Base-by-base conservation (phyloP, 1,140 invertebrate genomes). In the Diorhabda carinulata region DNA sequence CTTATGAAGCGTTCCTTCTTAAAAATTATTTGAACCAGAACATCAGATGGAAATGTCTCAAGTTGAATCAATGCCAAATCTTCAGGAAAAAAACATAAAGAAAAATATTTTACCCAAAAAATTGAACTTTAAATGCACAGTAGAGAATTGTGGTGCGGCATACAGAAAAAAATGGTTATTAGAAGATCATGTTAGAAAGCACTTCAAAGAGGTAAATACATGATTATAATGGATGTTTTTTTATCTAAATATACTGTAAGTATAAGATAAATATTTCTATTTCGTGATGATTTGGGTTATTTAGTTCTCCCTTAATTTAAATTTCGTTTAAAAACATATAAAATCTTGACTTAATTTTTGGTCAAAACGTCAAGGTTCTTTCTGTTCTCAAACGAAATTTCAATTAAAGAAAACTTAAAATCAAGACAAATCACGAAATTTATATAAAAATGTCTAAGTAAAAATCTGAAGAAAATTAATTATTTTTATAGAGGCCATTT, bases 141-240 rank as follows among this genome's bases (percentile, higher is more conserved):
- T 78, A 62, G 68, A 74, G 63, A 80, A 79, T 4, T 85, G 84
- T 68, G 75, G 64, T 42, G 78, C 80, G 10, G 72, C 76, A 57
- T 85, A 83, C 72, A 78, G 80, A 70, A 81, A 83, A 74, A 82
- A 82, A 3, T 81, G 80, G 60, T 81, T 81, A 75, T 70, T 85
- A 66, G 73, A 75, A 52, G 79, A 79, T 69, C 84, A 85, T 76
- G 64, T 81, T 64, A 74, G 81, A 63, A 74, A 73, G 43, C 84
- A 86, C 71, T 73, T 74, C 60, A 82, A 83, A 68, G 76, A 81
- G 67, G 83, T 84, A 81, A 81, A 78, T 78, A 61, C 1, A 52
- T 52, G 5, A 52, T 52, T 9, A 52, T 6, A 52, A 6, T 52
- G 0, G 5, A 5, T 52, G 5, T 5, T 9, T 6, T 2, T 6